Base-by-base conservation (phyloP, 2,797 vertebrate species). In the Cryptoprocta ferox region DNA sequence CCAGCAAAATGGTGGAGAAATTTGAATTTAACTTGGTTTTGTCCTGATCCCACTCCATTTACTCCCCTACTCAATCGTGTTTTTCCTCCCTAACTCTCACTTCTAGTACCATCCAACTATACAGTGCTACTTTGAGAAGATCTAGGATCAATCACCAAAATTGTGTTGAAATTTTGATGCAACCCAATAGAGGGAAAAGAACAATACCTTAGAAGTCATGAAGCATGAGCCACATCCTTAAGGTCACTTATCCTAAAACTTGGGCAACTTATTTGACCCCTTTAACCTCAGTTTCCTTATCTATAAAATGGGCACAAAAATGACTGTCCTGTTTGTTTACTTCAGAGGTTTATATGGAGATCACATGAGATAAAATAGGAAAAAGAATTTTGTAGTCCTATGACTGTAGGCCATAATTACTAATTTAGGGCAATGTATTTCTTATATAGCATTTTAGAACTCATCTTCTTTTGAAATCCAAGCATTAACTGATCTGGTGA, bases 391-490 rank as follows among this genome's bases (percentile, higher is more conserved):
- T 87, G 79, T 53, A 95, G 56, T 9, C 18, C 24, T 89, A 30
- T 19, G 50, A 93, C 91, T 81, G 68, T 39, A 87, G 71, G 26
- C 35, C 30, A 53, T 56, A 78, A 56, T 73, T 85, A 84, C 53
- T 84, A 48, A 95, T 63, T 78, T 92, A 96, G 89, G n/a, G 48
- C 28, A 45, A 12, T 19, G 14, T 89, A 14, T 84, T 80, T 32
- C n/a, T 53, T 28, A 93, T 30, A 50, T 32, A 95, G 42, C 42
- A 83, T 65, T 96, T 90, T 39, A 81, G 37, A 59, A 15, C 84
- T 96, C 37, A 88, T 81, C 42, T 45, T 95, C 78, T 84, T 96
- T 89, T 79, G 66, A 89, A 96, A 94, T 95, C n/a, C 37, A 96
- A 95, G 15, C 32, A 85, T 82, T 75, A 61, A 84, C 14, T 91